Base-by-base conservation (phyloP, 2,797 vertebrate species). In the Perdix hodgsoniae region DNA sequence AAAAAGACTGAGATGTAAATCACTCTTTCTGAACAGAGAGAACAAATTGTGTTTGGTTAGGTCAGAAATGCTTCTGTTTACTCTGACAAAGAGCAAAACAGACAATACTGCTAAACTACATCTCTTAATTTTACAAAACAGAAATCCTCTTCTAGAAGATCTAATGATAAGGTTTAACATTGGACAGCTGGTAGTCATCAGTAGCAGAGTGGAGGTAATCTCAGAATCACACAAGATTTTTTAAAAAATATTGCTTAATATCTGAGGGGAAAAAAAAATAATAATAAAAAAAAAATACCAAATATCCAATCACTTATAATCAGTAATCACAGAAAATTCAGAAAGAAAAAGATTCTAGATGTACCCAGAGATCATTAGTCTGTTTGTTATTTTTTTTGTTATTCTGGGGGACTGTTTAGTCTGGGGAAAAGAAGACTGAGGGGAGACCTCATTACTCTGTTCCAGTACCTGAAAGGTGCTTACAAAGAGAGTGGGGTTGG, bases 121-220 rank as follows among this genome's bases (percentile, higher is more conserved):
- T 54, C 29, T 64, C 37, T 31, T 71, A 0, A 10, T 65, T 90
- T 81, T 22, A 42, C 19, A 81, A 64, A 86, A 78, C 11, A 80
- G 16, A 91, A 74, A 23, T 90, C 83, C 60, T 10, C 3, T 73
- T 71, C 49, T 88, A 63, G 19, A 40, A 91, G 54, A 83, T 27
- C 37, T 81, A 19, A 2, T 87, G 14, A 71, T 81, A 65, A 74
- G 44, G 40, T 90, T 87, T 72, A 19, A 65, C 14, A 35, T 5
- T 88, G 54, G 76, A 85, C 76, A 94, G 52, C 91, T 91, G 88
- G 61, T 59, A 88, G 35, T 83, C 61, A 71, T 69, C 49, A 90
- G 27, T 74, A 37, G 26, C 49, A 83, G 77, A 87, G 14, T 19
- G 74, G 56, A 66, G 9, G 4, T 8, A 67, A 37, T 79, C 24